Conservation (phyloP, 2,797 vertebrate species). For the Phataginus tetradactyla region DNA sequence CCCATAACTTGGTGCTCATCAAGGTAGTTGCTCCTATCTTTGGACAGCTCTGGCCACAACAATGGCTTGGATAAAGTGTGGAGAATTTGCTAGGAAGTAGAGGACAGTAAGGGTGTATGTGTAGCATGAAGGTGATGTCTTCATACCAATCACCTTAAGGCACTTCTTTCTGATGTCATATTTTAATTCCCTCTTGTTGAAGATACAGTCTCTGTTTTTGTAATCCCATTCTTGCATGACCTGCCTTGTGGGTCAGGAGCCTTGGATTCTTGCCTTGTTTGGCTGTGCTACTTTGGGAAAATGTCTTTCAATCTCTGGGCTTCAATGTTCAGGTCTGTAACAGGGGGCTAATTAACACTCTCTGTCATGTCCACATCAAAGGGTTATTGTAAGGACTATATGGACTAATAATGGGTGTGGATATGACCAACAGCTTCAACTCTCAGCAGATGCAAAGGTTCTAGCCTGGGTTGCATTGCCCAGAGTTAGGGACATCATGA, state of each 20-base stretch:
- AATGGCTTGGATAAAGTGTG: constrained; percentile 24
- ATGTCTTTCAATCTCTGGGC: constrained; percentile 29
- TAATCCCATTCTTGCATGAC: not conserved
- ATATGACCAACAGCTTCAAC: constrained; percentile 2
- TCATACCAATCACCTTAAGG: not conserved
- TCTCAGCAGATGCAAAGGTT: not conserved
- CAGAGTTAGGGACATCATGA: not conserved
- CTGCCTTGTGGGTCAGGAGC: not conserved
- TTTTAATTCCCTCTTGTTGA: constrained; percentile 37
- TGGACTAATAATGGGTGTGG: constrained; percentile 23
- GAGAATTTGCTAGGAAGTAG: constrained; percentile 20
- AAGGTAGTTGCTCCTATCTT: constrained; percentile 3
- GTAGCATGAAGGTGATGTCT: not conserved
- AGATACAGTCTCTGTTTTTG: not conserved
- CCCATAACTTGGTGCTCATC: not conserved
- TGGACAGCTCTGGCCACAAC: constrained; percentile 25
- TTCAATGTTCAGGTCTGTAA: constrained; percentile 16
- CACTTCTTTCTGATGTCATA: constrained; percentile 42
- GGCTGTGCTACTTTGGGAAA: constrained; percentile 2
- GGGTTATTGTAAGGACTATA: constrained; percentile 22
- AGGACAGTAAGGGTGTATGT: not conserved
- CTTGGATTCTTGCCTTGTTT: constrained; percentile 51
- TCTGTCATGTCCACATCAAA: not conserved
- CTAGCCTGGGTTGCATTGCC: not conserved
- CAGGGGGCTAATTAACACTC: not conserved